phyloP scores from a whole-genome alignment of 2,888 invertebrate genomes.

The Acanthoscelides obtectus region DNA sequence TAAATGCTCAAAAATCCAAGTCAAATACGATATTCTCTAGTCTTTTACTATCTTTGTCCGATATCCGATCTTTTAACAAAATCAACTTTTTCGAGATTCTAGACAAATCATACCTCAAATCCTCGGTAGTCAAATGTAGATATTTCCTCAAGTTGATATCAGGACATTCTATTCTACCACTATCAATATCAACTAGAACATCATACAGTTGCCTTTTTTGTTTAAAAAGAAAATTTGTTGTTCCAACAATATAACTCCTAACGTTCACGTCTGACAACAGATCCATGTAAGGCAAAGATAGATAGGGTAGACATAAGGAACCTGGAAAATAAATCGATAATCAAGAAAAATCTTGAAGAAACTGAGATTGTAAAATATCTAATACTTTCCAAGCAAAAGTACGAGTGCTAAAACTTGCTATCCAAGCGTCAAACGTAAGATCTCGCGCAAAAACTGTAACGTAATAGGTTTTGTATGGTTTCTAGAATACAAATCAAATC shows the following conservation, averaged over 20 bases:
- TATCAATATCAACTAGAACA: conserved; percentile 85
- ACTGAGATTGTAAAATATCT: too few relatives aligned
- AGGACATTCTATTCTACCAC: conserved; percentile 64
- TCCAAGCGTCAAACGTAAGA: too few relatives aligned
- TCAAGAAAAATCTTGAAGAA: background rate
- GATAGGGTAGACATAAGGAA: conserved; percentile 90
- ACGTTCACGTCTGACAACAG: conserved; percentile 83
- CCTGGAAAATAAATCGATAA: conserved; percentile 49
- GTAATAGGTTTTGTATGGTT: too few relatives aligned
- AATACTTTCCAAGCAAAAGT: too few relatives aligned
- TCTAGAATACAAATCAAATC: too few relatives aligned
- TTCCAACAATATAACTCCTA: conserved; percentile 84
- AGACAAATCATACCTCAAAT: conserved; percentile 75
- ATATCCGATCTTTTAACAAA: too few relatives aligned
- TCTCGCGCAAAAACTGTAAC: too few relatives aligned
- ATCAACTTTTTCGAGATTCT: too few relatives aligned
- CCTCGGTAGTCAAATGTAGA: conserved; percentile 88
- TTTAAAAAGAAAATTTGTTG: conserved; percentile 97
- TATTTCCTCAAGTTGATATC: conserved; percentile 77
- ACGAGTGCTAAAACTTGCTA: too few relatives aligned
- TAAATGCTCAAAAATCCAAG: too few relatives aligned
- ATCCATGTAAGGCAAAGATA: conserved; percentile 93
- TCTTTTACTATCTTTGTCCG: too few relatives aligned
- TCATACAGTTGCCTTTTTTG: conserved; percentile 92
- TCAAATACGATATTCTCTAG: too few relatives aligned